Conservation (phyloP, 1,140 invertebrate species). For the Hyphantria cunea region DNA sequence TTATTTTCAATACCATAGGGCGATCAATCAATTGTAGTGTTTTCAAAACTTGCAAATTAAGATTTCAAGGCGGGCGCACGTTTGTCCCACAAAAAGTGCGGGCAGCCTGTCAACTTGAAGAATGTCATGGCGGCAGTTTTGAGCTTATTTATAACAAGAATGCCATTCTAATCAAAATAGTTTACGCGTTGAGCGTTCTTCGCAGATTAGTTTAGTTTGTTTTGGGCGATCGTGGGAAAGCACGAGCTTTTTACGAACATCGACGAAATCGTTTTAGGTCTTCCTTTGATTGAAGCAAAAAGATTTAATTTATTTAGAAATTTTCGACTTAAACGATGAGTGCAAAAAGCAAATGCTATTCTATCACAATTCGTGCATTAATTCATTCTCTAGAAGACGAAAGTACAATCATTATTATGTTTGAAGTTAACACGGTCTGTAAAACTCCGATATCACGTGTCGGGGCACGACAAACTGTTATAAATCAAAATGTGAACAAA, state of each 20-base stretch:
- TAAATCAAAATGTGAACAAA: slow-evolving; percentile 72
- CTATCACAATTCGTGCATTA: slow-evolving; percentile 21
- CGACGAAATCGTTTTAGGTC: slow-evolving; percentile 13
- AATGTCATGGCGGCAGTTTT: slow-evolving; percentile 42
- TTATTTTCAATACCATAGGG: slow-evolving; percentile 12
- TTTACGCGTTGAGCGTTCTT: slow-evolving; percentile 64
- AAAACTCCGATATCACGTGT: slow-evolving; percentile 31
- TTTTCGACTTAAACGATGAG: slow-evolving; percentile 10
- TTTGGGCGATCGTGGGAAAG: slow-evolving; percentile 36
- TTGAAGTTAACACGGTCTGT: slow-evolving; percentile 35
- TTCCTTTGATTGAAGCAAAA: slow-evolving; percentile 14
- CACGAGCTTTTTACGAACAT: slow-evolving; percentile 22
- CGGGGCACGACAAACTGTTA: slow-evolving; percentile 46
- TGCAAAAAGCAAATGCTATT: slow-evolving; percentile 21
- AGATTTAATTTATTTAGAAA: slow-evolving; percentile 24
- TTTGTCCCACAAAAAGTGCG: slow-evolving; percentile 64
- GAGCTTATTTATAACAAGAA: slow-evolving; percentile 52
- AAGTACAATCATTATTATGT: slow-evolving; percentile 26
- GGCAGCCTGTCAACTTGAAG: slow-evolving; percentile 37
- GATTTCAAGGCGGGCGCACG: slow-evolving; percentile 71
- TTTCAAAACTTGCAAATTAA: slow-evolving; percentile 69
- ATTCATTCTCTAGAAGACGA: slow-evolving; percentile 18
- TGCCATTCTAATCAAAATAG: slow-evolving; percentile 80
- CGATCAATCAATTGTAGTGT: slow-evolving; percentile 61
- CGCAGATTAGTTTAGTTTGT: slow-evolving; percentile 33